Evolutionary conservation across 2,113 vertebrate genomes (phyloP).

Genomic region (cattle (Bos taurus)): ARS-UCD2.0 NC_037332.1:6733501-6734000

Average conservation of each 20-base stretch:
- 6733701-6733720: not conserved
- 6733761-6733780: not conserved
- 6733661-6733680: not conserved
- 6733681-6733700: not conserved
- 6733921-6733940: not conserved
- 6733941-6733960: not conserved
- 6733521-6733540: slow-evolving; percentile 3
- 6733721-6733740: not conserved
- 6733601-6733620: not conserved
- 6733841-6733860: not conserved
- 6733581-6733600: not conserved
- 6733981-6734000: not conserved
- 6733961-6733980: not conserved
- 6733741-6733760: not conserved
- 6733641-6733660: not conserved
- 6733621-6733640: not conserved
- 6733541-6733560: slow-evolving; percentile 1
- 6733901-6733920: not conserved
- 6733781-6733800: not conserved
- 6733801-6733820: not conserved
- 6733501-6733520: slow-evolving; percentile 1
- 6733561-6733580: not conserved
- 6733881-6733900: not conserved
- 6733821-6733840: not conserved
- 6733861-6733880: not conserved